A percentile compares a stretch with the other conserved stretches of the same genome.
Evolutionary conservation across 2,888 invertebrate species (phyloP).

Genomic region (Plagodis pulveraria): DNA sequence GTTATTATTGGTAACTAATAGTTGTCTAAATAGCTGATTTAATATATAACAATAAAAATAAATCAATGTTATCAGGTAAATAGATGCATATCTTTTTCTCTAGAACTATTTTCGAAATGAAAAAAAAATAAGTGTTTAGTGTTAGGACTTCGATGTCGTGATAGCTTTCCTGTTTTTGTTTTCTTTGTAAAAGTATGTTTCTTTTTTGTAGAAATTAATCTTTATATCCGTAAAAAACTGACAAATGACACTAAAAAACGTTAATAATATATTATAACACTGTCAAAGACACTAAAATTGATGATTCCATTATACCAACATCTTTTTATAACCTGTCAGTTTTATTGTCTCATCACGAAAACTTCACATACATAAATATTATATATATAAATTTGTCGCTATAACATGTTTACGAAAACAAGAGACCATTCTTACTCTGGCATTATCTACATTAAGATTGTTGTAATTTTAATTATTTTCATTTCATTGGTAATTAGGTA

Average conservation of each 20-base stretch:
- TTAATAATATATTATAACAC: constrained; percentile 26
- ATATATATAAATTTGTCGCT: constrained; percentile 38
- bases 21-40: constrained; percentile 67
- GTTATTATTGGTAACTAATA: constrained; percentile 53
- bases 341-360: constrained; percentile 45
- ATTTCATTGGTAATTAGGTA: constrained; percentile 70
- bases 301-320: constrained; percentile 5
- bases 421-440: constrained; percentile 65
- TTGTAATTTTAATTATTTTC: constrained; percentile 64
- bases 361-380: constrained; percentile 34
- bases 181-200: constrained; percentile 27
- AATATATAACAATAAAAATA: constrained; percentile 42
- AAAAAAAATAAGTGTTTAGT: constrained; percentile 73
- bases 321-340: constrained; percentile 35
- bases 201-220: constrained; percentile 42
- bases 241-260: constrained; percentile 51
- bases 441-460: constrained; percentile 60
- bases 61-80: constrained; percentile 76
- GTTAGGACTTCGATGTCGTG: constrained; percentile 79
- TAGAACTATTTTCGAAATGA: constrained; percentile 80
- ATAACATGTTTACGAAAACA: constrained; percentile 53
- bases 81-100: constrained; percentile 84
- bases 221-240: constrained; percentile 34
- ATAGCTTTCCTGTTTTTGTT: constrained; percentile 59
- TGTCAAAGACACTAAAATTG: constrained; percentile 26